Base-by-base conservation (phyloP, 2,888 invertebrate species). In the Thereva nobilitata region DNA sequence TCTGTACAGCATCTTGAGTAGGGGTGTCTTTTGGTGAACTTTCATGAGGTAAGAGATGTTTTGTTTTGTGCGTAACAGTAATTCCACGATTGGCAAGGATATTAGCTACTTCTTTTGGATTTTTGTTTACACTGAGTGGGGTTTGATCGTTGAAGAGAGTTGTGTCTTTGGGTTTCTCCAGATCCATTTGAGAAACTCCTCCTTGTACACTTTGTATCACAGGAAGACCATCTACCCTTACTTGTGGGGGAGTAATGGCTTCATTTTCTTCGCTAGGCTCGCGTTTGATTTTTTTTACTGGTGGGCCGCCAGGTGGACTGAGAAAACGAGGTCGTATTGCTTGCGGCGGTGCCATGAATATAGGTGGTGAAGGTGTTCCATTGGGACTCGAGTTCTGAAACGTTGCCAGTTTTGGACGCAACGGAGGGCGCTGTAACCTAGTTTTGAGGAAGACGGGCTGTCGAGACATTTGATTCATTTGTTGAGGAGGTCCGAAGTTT, bases 21-120 rank as follows among this genome's bases (percentile, higher is more conserved):
- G 84, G 82, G 70, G 75, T 64, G 67, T 75, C 64, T 71, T 75
- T 76, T 67, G 76, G 70, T 74, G 81, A 73, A 68, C 72, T 78
- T 74, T 84, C 84, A 7, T 82, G 41, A 6, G 69, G 86, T 37
- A 86, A 85, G 53, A 89, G 87, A 49, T 86, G 86, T 42, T 72
- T 68, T 1, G 70, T 69, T 56, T 71, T 72, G 52, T 72, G 73
- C 53, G 90, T 90, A 0, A 92, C 87, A 42, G 90, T 91, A 65
- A 92, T 91, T 2, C 91, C 91, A 69, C 91, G 82, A 5, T 89
- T 88, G 3, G 90, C 91, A 67, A 92, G 78, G 67, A 91, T 88
- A 75, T 88, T 89, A 0, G 91, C 91, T 74, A 92, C 90, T 0
- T 89, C 88, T 74, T 86, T 89, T 0, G 90, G 89, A 76, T 90